Percentiles rank a stretch among this genome's conserved stretches.
Evolutionary conservation across 1,140 invertebrate genomes (phyloP).

Genomic region (Nasonia longicornis): DNA sequence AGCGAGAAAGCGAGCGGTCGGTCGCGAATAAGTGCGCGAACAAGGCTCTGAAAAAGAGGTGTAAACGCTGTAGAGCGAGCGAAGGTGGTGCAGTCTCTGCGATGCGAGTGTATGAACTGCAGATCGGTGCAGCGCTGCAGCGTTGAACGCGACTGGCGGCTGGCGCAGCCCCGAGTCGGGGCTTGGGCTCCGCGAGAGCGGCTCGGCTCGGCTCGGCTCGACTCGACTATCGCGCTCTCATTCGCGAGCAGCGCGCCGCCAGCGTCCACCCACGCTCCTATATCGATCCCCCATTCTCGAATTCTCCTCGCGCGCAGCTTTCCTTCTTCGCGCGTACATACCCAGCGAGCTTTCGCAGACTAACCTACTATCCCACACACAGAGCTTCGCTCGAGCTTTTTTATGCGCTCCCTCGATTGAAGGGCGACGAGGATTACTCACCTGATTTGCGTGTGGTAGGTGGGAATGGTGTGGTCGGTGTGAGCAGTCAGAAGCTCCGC

Average conservation of each 20-base stretch:
- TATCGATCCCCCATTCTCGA: slow-evolving; percentile 37
- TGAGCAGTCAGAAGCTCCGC: slow-evolving; percentile 66
- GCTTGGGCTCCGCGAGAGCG: background rate
- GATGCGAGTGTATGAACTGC: background rate
- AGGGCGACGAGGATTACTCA: slow-evolving; percentile 43
- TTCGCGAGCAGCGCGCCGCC: slow-evolving; percentile 48
- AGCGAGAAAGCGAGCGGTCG: slow-evolving; percentile 19
- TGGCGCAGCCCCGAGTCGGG: slow-evolving; percentile 22
- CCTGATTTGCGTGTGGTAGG: slow-evolving; percentile 67
- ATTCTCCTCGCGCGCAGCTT: background rate
- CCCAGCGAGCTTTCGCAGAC: background rate
- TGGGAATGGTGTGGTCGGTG: slow-evolving; percentile 66
- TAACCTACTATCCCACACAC: background rate
- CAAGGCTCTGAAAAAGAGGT: too few relatives aligned
- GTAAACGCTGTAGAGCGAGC: background rate
- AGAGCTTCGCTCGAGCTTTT: background rate
- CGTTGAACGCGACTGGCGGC: slow-evolving; percentile 64
- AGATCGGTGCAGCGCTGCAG: slow-evolving; percentile 56
- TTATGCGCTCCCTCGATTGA: background rate
- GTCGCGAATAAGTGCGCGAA: background rate
- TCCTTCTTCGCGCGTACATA: background rate
- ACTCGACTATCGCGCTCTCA: slow-evolving; percentile 53
- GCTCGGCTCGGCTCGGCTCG: slow-evolving; percentile 57
- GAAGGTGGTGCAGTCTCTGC: background rate
- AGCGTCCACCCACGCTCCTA: slow-evolving; percentile 64